phyloP scores from a whole-genome alignment of 2,888 invertebrate species.

The Hesperia comma region DNA sequence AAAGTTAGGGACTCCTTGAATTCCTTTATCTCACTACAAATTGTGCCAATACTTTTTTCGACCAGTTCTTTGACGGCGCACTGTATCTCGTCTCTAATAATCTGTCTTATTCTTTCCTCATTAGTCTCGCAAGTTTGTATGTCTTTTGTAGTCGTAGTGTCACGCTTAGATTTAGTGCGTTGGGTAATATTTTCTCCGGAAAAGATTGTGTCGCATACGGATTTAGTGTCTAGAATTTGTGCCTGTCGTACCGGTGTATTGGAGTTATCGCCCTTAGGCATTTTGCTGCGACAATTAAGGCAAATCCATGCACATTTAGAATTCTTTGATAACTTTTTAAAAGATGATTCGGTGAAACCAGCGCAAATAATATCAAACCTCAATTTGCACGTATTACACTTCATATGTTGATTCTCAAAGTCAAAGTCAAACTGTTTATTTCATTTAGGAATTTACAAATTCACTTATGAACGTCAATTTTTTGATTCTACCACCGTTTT shows the following conservation, averaged over 20 bases:
- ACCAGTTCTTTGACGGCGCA: not conserved
- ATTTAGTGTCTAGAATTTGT: not conserved
- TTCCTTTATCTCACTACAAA: slow-evolving; percentile 4
- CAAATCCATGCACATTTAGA: slow-evolving; percentile 5
- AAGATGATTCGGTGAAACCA: slow-evolving; percentile 4
- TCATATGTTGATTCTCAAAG: not conserved
- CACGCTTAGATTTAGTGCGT: not conserved
- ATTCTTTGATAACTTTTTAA: slow-evolving; percentile 10
- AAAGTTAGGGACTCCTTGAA: slow-evolving; percentile 10
- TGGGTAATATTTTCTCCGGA: not conserved
- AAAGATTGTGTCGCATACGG: not conserved
- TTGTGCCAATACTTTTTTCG: slow-evolving; percentile 1
- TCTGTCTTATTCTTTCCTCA: not conserved
- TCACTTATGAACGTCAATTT: too few species aligned
- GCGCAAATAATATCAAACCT: slow-evolving; percentile 8
- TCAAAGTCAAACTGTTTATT: too few species aligned
- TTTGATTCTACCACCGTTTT: too few species aligned
- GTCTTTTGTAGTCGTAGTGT: not conserved
- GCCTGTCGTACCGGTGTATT: slow-evolving; percentile 9
- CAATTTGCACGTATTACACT: slow-evolving; percentile 3
- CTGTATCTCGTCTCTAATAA: slow-evolving; percentile 7
- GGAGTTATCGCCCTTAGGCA: slow-evolving; percentile 2
- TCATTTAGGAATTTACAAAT: too few species aligned
- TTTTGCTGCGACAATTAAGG: slow-evolving; percentile 5
- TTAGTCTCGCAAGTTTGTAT: not conserved